Evolutionary conservation across 2,797 vertebrate genomes (phyloP).

Genomic region (Thripadectes ignobilis): DNA sequence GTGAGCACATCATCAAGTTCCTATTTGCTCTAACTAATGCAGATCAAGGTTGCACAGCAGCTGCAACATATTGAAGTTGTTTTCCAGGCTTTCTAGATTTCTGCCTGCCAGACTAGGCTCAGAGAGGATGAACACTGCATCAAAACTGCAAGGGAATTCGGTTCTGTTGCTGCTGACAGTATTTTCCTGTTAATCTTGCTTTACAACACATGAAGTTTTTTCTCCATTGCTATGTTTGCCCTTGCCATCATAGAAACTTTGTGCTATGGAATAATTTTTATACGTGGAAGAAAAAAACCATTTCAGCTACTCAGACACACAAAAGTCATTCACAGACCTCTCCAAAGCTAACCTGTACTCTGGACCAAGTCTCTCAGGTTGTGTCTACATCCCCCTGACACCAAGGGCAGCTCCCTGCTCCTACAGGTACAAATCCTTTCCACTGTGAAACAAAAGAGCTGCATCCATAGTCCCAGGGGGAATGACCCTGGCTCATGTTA

Average conservation of each 20-base stretch:
- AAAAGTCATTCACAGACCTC: neutral
- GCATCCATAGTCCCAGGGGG: neutral
- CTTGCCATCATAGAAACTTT: neutral
- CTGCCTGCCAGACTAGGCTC: neutral
- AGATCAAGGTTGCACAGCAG: neutral
- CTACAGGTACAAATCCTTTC: neutral
- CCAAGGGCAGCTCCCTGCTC: neutral
- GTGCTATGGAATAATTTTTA: neutral
- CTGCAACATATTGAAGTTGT: neutral
- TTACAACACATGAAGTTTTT: neutral
- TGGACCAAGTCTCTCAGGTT: neutral
- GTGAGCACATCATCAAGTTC: accelerated
- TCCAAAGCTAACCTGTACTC: neutral
- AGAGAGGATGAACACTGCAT: neutral
- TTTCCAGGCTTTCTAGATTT: neutral
- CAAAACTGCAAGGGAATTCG: neutral
- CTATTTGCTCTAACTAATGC: neutral
- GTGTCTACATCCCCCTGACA: neutral
- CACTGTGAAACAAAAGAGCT: neutral
- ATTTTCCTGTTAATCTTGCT: neutral
- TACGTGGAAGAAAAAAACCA: neutral
- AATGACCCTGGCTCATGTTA: neutral
- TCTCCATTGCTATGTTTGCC: neutral
- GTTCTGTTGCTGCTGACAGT: neutral
- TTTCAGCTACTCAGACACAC: neutral